Percentiles rank a stretch among this genome's conserved stretches.
These are phyloP conservation scores for Dendrolimus punctatus DNA, from an alignment of 1,140 invertebrate genomes.

Conservation along the genomic window DNA sequence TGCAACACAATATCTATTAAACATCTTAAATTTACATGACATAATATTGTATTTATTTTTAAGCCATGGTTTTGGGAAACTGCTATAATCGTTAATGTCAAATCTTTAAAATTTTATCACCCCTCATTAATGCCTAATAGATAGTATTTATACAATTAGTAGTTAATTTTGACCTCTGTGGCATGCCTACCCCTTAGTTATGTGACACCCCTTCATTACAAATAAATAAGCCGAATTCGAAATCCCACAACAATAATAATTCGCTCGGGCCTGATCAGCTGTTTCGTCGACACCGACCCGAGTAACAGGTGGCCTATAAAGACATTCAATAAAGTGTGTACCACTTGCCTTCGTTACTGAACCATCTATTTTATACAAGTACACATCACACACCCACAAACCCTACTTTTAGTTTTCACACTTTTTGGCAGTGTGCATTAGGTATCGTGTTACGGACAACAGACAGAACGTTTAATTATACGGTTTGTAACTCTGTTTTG, in stretches of 20 bases:
- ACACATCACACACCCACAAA: constrained; percentile 27
- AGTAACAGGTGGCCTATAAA: constrained; percentile 72
- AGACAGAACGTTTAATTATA: no score
- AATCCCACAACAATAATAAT: constrained; percentile 66
- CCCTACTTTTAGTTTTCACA: constrained; percentile 10
- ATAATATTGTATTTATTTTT: no score
- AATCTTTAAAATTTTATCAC: no score
- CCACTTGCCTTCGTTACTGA: constrained; percentile 57
- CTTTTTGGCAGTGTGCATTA: constrained; percentile 5
- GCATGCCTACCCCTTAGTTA: no score
- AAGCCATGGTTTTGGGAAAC: no score
- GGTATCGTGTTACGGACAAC: neutral
- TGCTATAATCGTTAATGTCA: no score
- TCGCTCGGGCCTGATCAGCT: constrained; percentile 63
- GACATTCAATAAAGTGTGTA: constrained; percentile 70
- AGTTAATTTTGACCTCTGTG: no score
- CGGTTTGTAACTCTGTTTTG: no score
- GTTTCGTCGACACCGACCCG: constrained; percentile 58
- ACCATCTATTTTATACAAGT: constrained; percentile 50
- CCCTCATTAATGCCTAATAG: no score
- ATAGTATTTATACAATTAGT: no score
- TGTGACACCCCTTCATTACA: constrained; percentile 25
- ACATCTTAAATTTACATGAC: no score
- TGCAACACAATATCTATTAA: no score
- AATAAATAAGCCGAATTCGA: constrained; percentile 58